Evolutionary conservation across 2,888 invertebrate species (phyloP), one percentile per base, ranked within the genome.

Genomic region (Apamea crenata): DNA sequence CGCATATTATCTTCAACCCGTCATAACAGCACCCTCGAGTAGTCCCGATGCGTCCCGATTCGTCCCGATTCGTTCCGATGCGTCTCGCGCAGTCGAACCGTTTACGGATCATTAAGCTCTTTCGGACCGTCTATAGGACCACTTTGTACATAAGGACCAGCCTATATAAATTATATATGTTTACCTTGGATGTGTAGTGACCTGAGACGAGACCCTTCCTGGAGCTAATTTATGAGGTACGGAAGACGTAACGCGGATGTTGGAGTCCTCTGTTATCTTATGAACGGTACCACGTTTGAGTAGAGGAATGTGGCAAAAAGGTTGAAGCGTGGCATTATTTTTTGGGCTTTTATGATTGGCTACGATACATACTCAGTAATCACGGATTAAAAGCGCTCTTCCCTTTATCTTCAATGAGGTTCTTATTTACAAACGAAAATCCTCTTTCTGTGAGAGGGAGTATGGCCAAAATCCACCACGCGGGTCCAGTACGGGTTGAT

Each of bases 101-200:
- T 92, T 93, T 85, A 93, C 92, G 90, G 90, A 79, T 91, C 93
- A 93, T 93, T 93, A 92, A 91, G 87, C 91, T 88, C 89, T 86
- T 90, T 90, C 88, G 89, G 88, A 89, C 88, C 86, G 74, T 77
- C 77, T 84, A 29, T 77, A 84, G 59, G 65, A 70, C 83, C 84
- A 86, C 84, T 88, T 85, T 83, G 77, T 86, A 82, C 79, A 74
- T 82, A 84, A 85, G 81, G 77, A 83, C 77, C 81, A 77, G 69
- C 36, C 74, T 89, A 83, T 89, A 86, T 81, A 79, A 80, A 70
- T 77, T 88, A 83, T 89, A 87, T 87, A 86, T 87, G 81, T 80
- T 77, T 89, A 83, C 83, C 79, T 83, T 82, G 32, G 68, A 81
- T 85, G 88, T 89, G 80, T 82, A 89, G 82, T 83, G 89, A 89